Base-by-base conservation (phyloP, 2,888 invertebrate genomes). In the Xylophagus ater region DNA sequence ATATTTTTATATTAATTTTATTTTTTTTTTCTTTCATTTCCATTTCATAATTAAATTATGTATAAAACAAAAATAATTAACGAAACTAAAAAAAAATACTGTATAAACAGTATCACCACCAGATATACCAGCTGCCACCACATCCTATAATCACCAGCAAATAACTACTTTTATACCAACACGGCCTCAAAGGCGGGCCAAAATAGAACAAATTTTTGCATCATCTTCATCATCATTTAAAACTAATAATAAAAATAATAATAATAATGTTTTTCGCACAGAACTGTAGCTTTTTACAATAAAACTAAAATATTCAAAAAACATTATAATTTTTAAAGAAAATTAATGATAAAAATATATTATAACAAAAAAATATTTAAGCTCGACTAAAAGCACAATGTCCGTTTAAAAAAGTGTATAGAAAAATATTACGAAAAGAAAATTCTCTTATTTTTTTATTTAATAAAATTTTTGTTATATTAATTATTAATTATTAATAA, bases 191-290 rank as follows among this genome's bases (percentile, higher is more conserved):
- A n/a, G n/a, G n/a, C n/a, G n/a, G n/a, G n/a, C n/a, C n/a, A n/a
- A n/a, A n/a, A n/a, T n/a, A n/a, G n/a, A n/a, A n/a, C n/a, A n/a
- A n/a, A n/a, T n/a, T n/a, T n/a, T n/a, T 29, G 36, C 36, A 36
- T 36, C 36, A 21, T 29, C 36, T 29, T 36, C 29, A 36, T 21
- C 28, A 14, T 19, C 36, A 36, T 20, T 13, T 10, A 25, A 36
- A 24, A 14, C 14, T 20, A 21, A 29, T 15, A 18, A 18, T 13
- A 36, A n/a, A 10, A 36, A 36, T 15, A 20, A 29, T 36, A 28
- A 21, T 29, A 29, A 36, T 36, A 29, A 29, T 19, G 15, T 36
- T 4, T n/a, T 36, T 13, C 29, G 18, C 12, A 35, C 26, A 18
- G 19, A 24, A 23, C 10, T 17, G 12, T 9, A 25, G 18, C 4